phyloP scores from a whole-genome alignment of 2,797 vertebrate genomes.

The Sarcoramphus papa region DNA sequence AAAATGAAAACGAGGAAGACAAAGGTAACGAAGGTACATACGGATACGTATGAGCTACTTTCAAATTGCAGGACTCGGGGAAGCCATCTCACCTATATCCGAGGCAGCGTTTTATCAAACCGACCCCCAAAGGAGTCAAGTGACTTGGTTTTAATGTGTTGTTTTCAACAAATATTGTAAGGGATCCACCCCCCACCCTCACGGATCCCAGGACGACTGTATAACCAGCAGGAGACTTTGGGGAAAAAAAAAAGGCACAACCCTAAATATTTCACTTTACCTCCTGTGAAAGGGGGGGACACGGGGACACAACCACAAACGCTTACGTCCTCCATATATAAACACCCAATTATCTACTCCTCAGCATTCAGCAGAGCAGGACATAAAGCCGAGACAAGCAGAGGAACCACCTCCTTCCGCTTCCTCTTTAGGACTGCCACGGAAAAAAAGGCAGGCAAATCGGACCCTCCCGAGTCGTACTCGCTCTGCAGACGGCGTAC shows the following conservation, averaged over 20 bases:
- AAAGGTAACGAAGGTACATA: background rate
- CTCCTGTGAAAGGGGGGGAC: accelerated
- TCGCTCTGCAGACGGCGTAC: accelerated
- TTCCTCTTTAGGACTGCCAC: accelerated
- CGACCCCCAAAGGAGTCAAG: background rate
- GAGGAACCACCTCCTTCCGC: background rate
- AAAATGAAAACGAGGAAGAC: background rate
- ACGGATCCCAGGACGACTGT: background rate
- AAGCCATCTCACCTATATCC: background rate
- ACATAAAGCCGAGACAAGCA: background rate
- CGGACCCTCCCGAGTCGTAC: accelerated
- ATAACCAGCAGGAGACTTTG: background rate
- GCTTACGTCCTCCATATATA: background rate
- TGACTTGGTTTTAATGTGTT: background rate
- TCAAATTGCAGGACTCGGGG: background rate
- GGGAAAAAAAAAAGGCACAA: background rate
- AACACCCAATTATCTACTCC: background rate
- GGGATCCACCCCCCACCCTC: background rate
- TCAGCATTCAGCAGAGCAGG: background rate
- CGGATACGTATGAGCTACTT: background rate
- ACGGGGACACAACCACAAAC: background rate
- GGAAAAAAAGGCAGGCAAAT: background rate
- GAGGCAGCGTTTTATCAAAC: background rate
- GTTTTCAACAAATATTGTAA: background rate
- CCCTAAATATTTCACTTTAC: background rate